Percentiles rank a stretch among this genome's conserved stretches.
Evolutionary conservation across 2,888 invertebrate genomes (phyloP).

Genomic region (Harpalus rufipes): DNA sequence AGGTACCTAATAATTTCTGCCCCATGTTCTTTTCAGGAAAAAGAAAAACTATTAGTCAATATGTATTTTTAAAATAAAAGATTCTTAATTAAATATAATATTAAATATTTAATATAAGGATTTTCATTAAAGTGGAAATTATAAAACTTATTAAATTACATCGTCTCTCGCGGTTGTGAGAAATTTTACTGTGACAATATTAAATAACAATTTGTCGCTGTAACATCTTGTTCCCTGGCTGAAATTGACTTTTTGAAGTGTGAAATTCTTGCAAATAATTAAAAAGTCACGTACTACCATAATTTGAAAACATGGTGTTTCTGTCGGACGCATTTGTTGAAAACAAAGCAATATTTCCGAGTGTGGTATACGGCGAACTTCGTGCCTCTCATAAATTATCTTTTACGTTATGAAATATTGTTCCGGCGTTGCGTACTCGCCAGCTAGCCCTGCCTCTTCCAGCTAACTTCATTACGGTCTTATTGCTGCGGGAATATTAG

Average conservation of each 20-base stretch:
- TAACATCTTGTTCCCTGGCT: not conserved
- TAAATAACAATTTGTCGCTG: not conserved
- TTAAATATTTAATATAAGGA: too few species aligned
- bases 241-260: conserved; percentile 9
- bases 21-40: too few species aligned
- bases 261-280: conserved; percentile 28
- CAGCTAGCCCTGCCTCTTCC: conserved; percentile 27
- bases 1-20: too few species aligned
- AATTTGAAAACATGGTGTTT: conserved; percentile 35
- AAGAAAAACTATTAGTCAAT: too few species aligned
- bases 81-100: too few species aligned
- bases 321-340: conserved; percentile 26
- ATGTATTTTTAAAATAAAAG: too few species aligned
- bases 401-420: conserved; percentile 57
- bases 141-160: too few species aligned
- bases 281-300: conserved; percentile 27
- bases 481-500: conserved; percentile 59
- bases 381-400: conserved; percentile 55
- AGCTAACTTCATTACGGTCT: conserved; percentile 58
- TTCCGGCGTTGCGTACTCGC: conserved; percentile 21
- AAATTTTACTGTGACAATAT: not conserved
- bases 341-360: conserved; percentile 36
- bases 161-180: not conserved
- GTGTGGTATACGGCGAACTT: conserved; percentile 37
- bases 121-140: too few species aligned